Percentiles rank a stretch among this genome's conserved stretches.
Conservation (phyloP, 2,888 invertebrate genomes). For the Bimastos eiseni region DNA sequence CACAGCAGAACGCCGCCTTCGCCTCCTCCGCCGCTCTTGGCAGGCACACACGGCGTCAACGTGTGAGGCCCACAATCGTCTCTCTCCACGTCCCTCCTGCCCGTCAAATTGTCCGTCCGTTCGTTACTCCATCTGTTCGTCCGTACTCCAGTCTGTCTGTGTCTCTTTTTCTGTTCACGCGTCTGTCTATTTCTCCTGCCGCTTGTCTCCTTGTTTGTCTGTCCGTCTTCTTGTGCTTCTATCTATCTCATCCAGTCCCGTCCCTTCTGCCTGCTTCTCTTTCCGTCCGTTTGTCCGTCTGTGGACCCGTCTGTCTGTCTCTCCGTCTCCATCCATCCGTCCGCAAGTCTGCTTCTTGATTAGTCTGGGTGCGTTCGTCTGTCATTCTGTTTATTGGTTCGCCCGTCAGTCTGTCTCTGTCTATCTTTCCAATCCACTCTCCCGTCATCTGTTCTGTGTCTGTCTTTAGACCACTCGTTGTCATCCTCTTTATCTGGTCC, state of each 20-base stretch:
- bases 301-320: not conserved
- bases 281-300: not conserved
- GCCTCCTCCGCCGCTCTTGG: not conserved
- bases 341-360: not conserved
- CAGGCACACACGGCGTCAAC: not conserved
- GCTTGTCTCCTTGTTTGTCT: not conserved
- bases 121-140: not conserved
- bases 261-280: not conserved
- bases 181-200: not conserved
- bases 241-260: not conserved
- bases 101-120: not conserved
- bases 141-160: not conserved
- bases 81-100: too few species aligned
- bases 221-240: not conserved
- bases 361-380: not conserved
- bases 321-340: not conserved
- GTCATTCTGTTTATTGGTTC: slow-evolving; percentile 5
- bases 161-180: not conserved
- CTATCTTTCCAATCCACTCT: not conserved
- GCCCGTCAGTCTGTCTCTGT: not conserved
- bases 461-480: not conserved
- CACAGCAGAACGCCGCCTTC: not conserved
- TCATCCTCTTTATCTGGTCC: not conserved
- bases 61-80: slow-evolving; percentile 13
- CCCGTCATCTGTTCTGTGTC: not conserved